These are phyloP conservation scores for Malurus melanocephalus DNA, from an alignment of 2,113 vertebrate species.

Conservation along the genomic window DNA sequence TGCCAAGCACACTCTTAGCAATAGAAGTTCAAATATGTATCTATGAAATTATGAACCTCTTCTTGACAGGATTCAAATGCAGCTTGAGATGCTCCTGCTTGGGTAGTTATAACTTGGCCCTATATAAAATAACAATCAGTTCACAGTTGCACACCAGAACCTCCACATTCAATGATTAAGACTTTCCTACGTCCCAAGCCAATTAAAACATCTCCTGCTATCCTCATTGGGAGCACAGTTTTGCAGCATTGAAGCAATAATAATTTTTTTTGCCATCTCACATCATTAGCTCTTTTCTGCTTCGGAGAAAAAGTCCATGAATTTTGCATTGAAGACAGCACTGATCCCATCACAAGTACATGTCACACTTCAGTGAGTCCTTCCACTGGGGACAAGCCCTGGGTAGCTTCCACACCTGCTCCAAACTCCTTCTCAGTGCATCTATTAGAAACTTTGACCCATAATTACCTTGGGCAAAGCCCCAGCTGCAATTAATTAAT, in stretches of 20 bases:
- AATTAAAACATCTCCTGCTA: not conserved
- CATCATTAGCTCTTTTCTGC: not conserved
- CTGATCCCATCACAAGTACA: not conserved
- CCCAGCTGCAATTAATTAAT: not conserved
- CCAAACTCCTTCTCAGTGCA: not conserved
- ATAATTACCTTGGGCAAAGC: not conserved
- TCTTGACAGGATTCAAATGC: not conserved
- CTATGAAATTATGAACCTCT: not conserved
- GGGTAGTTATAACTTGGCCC: not conserved
- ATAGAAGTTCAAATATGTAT: not conserved
- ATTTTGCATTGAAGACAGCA: not conserved
- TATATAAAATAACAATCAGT: not conserved
- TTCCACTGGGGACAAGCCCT: not conserved
- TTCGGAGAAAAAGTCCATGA: not conserved
- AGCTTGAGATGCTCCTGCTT: not conserved
- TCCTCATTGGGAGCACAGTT: not conserved
- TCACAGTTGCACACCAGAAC: not conserved
- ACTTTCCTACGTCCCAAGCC: not conserved
- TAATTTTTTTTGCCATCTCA: not conserved
- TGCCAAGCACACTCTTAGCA: not conserved
- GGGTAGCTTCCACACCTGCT: not conserved
- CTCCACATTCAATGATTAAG: not conserved
- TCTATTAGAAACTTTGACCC: not conserved
- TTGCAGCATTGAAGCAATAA: accelerated
- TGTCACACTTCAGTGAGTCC: not conserved